Evolutionary conservation across 2,113 vertebrate genomes (phyloP), one percentile per base, ranked within the genome.

Genomic region (Saccopteryx bilineata): DNA sequence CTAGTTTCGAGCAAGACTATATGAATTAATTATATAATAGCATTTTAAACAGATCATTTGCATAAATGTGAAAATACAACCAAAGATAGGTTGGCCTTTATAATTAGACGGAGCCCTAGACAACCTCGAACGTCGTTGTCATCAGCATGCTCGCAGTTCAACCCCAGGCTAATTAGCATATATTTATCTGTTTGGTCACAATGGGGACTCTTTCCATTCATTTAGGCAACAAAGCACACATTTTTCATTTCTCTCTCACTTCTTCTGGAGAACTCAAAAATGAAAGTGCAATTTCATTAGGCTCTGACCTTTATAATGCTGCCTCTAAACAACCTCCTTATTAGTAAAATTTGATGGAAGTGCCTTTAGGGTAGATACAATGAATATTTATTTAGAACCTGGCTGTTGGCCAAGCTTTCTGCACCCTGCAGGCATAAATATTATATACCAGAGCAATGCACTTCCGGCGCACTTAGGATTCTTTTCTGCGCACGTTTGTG

Each of bases 301-400:
- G 3, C 39, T 94, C 79, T 92, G 39, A 21, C 81, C 89, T 97
- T 92, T 94, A 28, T 93, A 48, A 2, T 58, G n/a, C 89, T 11
- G 0, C 71, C 1, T 88, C 87, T 69, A 96, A 95, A 96, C 91
- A 96, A 63, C 93, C 17, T 46, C 66, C 33, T 97, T 96, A 78
- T 92, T 97, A 86, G 72, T 97, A 93, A 98, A 97, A 95, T 94
- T 56, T 82, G 84, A 89, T 87, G 56, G 63, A 96, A 96, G 15
- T 93, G 52, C 81, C 92, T 93, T 96, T 68, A 95, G 87, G 95
- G 66, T 26, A 94, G 84, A 84, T 94, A 78, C 33, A 50, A 84
- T 97, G 97, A 98, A 91, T 97, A 98, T 96, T 98, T 98, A 96
- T 96, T 96, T 97, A 93, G 95, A 75, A 56, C 48, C 84, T 96